These are phyloP conservation scores for Characodon lateralis DNA, from an alignment of 2,797 vertebrate genomes.

Conservation along the genomic window DNA sequence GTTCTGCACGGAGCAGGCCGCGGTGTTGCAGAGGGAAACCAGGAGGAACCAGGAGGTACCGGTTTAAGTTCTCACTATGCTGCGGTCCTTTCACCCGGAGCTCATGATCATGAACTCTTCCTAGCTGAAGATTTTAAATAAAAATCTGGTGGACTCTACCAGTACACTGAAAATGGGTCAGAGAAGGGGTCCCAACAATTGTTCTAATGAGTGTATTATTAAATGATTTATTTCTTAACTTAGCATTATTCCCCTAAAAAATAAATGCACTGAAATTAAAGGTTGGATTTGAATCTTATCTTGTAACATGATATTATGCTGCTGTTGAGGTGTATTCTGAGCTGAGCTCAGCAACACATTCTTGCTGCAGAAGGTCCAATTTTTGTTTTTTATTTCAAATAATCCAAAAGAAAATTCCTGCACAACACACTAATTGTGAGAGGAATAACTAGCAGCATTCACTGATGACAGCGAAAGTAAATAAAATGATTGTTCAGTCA, in stretches of 20 bases:
- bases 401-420: not conserved
- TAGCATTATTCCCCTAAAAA: not conserved
- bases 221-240: not conserved
- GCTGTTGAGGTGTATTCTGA: constrained; percentile 23
- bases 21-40: no score
- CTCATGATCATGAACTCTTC: not conserved
- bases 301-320: not conserved
- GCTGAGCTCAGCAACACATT: constrained; percentile 35
- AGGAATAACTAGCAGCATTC: not conserved
- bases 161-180: not conserved
- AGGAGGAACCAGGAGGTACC: no score
- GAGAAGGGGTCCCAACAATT: not conserved
- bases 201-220: not conserved
- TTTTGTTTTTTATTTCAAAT: not conserved
- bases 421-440: not conserved
- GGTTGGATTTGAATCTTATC: not conserved
- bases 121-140: not conserved
- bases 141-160: not conserved
- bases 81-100: no score
- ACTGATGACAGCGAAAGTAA: not conserved
- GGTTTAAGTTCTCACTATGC: no score
- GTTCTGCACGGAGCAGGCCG: no score
- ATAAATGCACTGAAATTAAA: not conserved
- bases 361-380: not conserved
- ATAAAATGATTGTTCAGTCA: not conserved